Evolutionary conservation across 1,140 invertebrate species (phyloP).

Genomic region (Ericerus pela): DNA sequence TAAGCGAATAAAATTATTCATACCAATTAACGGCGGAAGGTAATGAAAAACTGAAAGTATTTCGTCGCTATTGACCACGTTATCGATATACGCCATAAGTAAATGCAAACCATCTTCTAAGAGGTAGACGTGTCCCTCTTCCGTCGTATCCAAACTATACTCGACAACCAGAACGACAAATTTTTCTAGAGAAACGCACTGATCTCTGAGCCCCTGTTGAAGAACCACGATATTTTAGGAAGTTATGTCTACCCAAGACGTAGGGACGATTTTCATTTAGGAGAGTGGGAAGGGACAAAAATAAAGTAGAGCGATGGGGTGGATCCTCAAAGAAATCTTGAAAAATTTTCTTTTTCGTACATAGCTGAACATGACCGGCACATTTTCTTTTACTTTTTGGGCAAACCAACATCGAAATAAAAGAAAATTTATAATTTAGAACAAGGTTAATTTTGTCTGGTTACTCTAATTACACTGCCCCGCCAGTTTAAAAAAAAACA

Average conservation of each 20-base stretch:
- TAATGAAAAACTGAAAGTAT: slow-evolving; percentile 60
- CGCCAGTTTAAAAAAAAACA: too few relatives aligned
- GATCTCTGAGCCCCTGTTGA: not conserved
- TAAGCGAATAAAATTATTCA: slow-evolving; percentile 19
- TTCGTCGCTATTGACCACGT: slow-evolving; percentile 40
- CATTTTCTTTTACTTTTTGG: too few relatives aligned
- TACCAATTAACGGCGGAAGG: slow-evolving; percentile 60
- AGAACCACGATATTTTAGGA: too few relatives aligned
- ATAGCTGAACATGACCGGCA: too few relatives aligned
- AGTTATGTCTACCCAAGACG: too few relatives aligned
- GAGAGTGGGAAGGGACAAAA: not conserved
- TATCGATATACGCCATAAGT: slow-evolving; percentile 69
- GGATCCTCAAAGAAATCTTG: too few relatives aligned
- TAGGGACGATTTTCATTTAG: not conserved
- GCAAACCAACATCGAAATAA: too few relatives aligned
- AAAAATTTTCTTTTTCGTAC: too few relatives aligned
- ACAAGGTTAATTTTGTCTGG: too few relatives aligned
- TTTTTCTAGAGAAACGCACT: slow-evolving; percentile 1
- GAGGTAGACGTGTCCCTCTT: slow-evolving; percentile 71
- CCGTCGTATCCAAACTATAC: slow-evolving; percentile 60
- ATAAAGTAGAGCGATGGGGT: not conserved
- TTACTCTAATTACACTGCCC: too few relatives aligned
- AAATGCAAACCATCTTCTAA: slow-evolving; percentile 83
- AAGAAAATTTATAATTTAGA: too few relatives aligned
- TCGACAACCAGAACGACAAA: slow-evolving; percentile 46